Percentiles rank a stretch among this genome's conserved stretches.
Evolutionary conservation across 2,888 invertebrate species (phyloP).

Genomic region (Rhamphomyia laevipes): DNA sequence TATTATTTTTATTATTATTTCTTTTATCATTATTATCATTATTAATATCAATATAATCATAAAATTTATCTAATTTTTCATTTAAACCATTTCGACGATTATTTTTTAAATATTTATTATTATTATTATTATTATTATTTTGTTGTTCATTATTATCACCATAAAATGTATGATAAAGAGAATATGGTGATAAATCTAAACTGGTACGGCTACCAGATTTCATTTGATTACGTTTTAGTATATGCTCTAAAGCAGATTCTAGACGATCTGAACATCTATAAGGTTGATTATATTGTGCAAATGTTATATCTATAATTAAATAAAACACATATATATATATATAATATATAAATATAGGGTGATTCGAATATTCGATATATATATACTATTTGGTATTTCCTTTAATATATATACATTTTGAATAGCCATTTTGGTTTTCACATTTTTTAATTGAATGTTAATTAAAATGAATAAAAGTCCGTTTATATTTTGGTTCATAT

Average conservation of each 20-base stretch:
- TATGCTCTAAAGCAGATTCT: constrained; percentile 54
- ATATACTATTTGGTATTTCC: no score
- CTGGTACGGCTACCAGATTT: constrained; percentile 26
- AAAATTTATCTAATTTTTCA: not conserved
- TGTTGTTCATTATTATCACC: constrained; percentile 21
- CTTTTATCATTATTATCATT: not conserved
- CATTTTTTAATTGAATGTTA: no score
- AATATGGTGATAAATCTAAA: constrained; percentile 28
- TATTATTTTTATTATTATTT: not conserved
- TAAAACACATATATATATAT: no score
- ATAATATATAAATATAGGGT: no score
- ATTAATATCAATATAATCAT: not conserved
- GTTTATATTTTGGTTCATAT: no score
- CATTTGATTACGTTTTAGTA: constrained; percentile 36
- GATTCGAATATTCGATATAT: no score
- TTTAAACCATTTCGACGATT: constrained; percentile 1
- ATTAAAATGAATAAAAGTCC: no score
- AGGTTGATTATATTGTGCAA: constrained; percentile 23
- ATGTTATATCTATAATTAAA: no score
- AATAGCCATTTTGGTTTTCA: no score
- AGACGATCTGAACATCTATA: constrained; percentile 52
- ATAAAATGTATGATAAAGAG: constrained; percentile 31
- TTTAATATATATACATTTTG: no score
- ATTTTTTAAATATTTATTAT: constrained; percentile 15
- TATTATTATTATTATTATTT: constrained; percentile 22